Base-by-base conservation (phyloP, 2,113 vertebrate species). In the Pollimyrus isidori region DNA sequence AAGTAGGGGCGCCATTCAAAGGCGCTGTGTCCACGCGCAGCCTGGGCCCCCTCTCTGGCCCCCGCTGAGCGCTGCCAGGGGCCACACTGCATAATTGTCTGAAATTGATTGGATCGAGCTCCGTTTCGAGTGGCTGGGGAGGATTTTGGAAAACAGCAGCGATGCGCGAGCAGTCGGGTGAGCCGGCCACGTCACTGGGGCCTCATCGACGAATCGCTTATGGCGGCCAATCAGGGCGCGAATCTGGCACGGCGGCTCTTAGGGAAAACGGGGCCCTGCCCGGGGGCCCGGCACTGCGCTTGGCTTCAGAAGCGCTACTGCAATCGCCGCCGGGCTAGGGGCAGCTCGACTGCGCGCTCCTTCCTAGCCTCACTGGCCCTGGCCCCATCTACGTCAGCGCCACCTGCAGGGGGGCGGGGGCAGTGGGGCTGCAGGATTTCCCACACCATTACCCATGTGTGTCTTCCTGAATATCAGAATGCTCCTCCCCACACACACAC, bases 21-120 rank as follows among this genome's bases (percentile, higher is more conserved):
- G 88, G 50, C 88, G 23, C 39, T n/a, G 17, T 21, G 42, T 69
- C 69, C 69, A 7, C 49, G 76, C 3, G 5, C 50, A 56, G 80
- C 85, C 19, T 19, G 85, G 35, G 73, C 42, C 35, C 53, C 10
- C 83, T 89, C 42, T 19, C 49, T 62, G 49, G 87, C 84, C 87
- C 87, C 52, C 1, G 2, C 73, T 30, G 87, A 82, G 69, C 23
- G 50, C 88, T 58, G 52, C 49, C 88, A 89, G 53, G 50, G 50
- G 42, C 76, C 82, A 35, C 10, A 39, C 80, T 30, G 52, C 58
- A 62, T 89, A 88, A 52, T 85, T 89, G 89, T 58, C 62, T 58
- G 45, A 58, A 53, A 69, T 88, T 89, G 52, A 84, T 90, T 87
- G 82, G 35, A 88, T 49, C 9, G 30, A 46, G 69, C 35, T 21